Percentiles rank a stretch among this genome's conserved stretches.
These are phyloP conservation scores for Tetramorium simillimum DNA, from an alignment of 1,140 invertebrate genomes.

Conservation along the genomic window DNA sequence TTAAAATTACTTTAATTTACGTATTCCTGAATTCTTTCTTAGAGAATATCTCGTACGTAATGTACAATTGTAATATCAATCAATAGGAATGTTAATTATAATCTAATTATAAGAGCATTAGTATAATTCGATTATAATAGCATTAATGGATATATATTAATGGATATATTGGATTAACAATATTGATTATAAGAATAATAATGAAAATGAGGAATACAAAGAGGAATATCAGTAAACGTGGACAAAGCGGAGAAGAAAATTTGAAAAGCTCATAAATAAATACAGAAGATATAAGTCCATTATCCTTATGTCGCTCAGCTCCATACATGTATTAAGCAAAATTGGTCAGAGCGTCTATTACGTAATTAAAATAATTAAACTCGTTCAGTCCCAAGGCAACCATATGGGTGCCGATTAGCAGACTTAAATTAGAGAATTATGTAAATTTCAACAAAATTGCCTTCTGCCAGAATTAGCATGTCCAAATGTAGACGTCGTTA, in stretches of 20 bases:
- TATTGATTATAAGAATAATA: neutral
- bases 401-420: conserved; percentile 50
- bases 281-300: neutral
- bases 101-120: neutral
- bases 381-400: conserved; percentile 16
- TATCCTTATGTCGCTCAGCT: neutral
- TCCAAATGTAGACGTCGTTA: conserved; percentile 32
- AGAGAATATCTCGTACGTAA: neutral
- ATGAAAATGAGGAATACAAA: neutral
- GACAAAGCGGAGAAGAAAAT: neutral
- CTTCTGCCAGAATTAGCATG: conserved; percentile 27
- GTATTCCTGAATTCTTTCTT: neutral
- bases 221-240: neutral
- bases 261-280: neutral
- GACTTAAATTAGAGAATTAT: conserved; percentile 54
- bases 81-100: neutral
- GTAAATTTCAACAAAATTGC: conserved; percentile 50
- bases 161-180: too few species aligned
- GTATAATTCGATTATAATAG: neutral
- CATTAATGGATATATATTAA: conserved; percentile 1
- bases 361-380: conserved; percentile 61
- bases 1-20: neutral
- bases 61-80: neutral
- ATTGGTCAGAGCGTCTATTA: conserved; percentile 30
- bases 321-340: conserved; percentile 21